Percentiles rank a stretch among this genome's conserved stretches.
Conservation (phyloP, 2,888 invertebrate genomes). For the Oasisia sp. region DNA sequence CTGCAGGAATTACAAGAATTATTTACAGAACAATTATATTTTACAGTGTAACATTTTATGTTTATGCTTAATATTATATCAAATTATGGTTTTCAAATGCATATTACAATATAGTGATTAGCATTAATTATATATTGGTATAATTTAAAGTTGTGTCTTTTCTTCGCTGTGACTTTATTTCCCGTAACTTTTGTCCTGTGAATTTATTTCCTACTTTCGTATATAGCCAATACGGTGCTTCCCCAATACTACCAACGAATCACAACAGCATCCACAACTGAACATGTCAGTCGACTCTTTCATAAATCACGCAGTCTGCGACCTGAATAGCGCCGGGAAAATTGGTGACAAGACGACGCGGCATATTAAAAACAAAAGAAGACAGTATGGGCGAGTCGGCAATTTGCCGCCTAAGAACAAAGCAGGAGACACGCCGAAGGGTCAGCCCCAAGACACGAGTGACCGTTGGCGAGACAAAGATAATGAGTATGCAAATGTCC, state of each 20-base stretch:
- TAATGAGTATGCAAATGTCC: conserved; percentile 3
- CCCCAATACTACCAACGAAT: not conserved
- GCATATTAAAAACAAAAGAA: not conserved
- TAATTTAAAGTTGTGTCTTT: too few species aligned
- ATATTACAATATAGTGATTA: too few species aligned
- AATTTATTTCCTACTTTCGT: too few species aligned
- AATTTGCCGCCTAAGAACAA: not conserved
- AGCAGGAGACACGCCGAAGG: not conserved
- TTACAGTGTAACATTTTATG: too few species aligned
- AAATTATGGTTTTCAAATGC: too few species aligned
- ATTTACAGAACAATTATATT: too few species aligned
- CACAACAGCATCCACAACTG: not conserved
- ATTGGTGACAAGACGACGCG: not conserved
- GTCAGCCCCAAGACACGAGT: not conserved
- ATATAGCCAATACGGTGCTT: too few species aligned
- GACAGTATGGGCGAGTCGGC: not conserved
- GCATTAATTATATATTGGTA: too few species aligned
- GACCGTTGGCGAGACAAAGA: not conserved
- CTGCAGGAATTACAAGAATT: too few species aligned
- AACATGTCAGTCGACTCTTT: not conserved
- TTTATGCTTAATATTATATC: too few species aligned
- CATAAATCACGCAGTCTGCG: not conserved
- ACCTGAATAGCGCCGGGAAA: not conserved
- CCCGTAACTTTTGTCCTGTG: too few species aligned
- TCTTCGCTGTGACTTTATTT: too few species aligned